phyloP scores from a whole-genome alignment of 2,797 vertebrate genomes.

The Harpagifer antarcticus region DNA sequence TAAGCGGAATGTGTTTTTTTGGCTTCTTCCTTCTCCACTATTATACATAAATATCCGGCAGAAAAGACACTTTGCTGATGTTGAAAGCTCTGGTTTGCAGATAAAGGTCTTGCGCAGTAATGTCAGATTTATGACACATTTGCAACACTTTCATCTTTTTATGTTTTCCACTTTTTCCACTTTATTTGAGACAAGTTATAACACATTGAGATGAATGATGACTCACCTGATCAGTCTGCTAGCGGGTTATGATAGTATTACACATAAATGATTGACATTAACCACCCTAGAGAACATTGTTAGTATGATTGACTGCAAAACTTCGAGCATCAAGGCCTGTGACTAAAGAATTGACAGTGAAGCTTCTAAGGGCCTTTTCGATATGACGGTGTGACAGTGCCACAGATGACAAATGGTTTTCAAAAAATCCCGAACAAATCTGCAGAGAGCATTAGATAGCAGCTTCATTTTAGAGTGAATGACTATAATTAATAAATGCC shows the following conservation, averaged over 20 bases:
- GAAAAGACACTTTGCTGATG: slow-evolving; percentile 16
- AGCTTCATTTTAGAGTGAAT: slow-evolving; percentile 39
- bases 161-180: slow-evolving; percentile 15
- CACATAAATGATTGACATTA: slow-evolving; percentile 31
- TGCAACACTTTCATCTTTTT: slow-evolving; percentile 2
- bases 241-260: slow-evolving; percentile 6
- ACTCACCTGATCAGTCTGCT: slow-evolving; percentile 20
- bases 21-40: neutral
- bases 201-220: slow-evolving; percentile 32
- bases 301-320: slow-evolving; percentile 20
- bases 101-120: neutral
- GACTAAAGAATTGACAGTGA: slow-evolving; percentile 31
- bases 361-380: slow-evolving; percentile 7
- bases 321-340: slow-evolving; percentile 8
- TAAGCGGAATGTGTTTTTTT: neutral
- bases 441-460: slow-evolving; percentile 28
- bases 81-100: neutral
- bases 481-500: slow-evolving; percentile 64
- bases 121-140: slow-evolving; percentile 9
- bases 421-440: slow-evolving; percentile 6
- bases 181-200: slow-evolving; percentile 13
- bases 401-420: neutral
- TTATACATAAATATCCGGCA: neutral
- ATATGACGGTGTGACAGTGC: slow-evolving; percentile 16
- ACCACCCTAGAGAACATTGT: neutral